These are phyloP conservation scores for Condylura cristata DNA, from an alignment of 2,113 vertebrate species.

Conservation along the genomic window DNA sequence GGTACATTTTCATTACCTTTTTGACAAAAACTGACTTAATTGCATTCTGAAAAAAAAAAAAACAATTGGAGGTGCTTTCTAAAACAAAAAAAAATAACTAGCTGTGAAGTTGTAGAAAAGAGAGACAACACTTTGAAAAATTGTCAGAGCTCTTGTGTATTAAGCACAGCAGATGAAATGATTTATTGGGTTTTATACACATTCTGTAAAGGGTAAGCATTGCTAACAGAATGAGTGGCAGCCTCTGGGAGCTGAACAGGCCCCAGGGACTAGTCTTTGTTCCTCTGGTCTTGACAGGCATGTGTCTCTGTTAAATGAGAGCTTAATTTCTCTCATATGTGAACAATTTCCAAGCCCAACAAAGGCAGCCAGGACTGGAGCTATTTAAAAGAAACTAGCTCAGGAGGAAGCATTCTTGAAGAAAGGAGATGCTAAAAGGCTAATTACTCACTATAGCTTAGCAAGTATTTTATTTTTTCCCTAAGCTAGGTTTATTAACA, in stretches of 20 bases:
- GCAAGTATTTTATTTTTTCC: constrained; percentile 78
- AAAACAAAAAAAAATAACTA: constrained; percentile 71
- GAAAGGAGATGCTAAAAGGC: constrained; percentile 91
- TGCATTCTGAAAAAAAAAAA: constrained; percentile 69
- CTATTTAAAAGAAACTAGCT: constrained; percentile 87
- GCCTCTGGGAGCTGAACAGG: constrained; percentile 87
- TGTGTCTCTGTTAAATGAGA: constrained; percentile 95
- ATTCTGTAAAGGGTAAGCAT: constrained; percentile 89
- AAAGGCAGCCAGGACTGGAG: constrained; percentile 86
- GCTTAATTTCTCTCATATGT: constrained; percentile 98
- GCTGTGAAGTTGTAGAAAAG: constrained; percentile 72
- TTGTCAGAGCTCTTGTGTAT: constrained; percentile 77
- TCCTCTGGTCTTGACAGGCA: constrained; percentile 95
- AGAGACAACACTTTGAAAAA: constrained; percentile 82
- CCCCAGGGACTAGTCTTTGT: constrained; percentile 91
- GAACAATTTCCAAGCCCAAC: constrained; percentile 92
- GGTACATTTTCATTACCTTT: constrained; percentile 53
- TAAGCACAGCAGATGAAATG: constrained; percentile 89
- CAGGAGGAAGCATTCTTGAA: constrained; percentile 88
- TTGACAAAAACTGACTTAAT: constrained; percentile 66
- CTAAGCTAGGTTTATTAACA: constrained; percentile 83
- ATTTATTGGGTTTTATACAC: constrained; percentile 90
- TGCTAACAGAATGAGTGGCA: constrained; percentile 91
- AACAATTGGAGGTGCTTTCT: constrained; percentile 12
- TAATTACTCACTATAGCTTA: constrained; percentile 91